Conservation (phyloP, 2,888 invertebrate genomes). For the Chloroclysta siterata region DNA sequence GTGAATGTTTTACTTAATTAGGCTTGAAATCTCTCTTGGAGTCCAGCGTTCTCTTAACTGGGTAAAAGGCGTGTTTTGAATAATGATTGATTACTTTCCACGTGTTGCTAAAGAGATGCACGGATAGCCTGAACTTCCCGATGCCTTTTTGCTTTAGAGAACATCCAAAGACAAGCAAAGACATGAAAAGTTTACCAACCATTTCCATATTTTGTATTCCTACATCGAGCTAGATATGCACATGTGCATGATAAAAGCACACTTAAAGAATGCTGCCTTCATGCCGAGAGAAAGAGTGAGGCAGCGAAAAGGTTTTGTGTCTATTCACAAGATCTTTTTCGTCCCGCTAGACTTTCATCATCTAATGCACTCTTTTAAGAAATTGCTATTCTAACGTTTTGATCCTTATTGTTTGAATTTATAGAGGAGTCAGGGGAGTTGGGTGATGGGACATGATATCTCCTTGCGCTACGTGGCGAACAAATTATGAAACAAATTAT, state of each 20-base stretch:
- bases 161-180: background rate
- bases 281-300: conserved; percentile 1
- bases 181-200: background rate
- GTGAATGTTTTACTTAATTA: conserved; percentile 54
- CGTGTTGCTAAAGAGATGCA: conserved; percentile 10
- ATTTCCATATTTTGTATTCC: too few species aligned
- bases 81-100: conserved; percentile 37
- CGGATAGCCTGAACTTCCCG: background rate
- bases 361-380: background rate
- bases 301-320: conserved; percentile 2
- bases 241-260: conserved; percentile 3
- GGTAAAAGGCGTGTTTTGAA: conserved; percentile 30
- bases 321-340: conserved; percentile 14
- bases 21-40: conserved; percentile 51
- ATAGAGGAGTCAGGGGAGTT: too few species aligned
- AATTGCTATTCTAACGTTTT: background rate
- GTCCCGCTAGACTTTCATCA: background rate
- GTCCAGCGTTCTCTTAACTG: conserved; percentile 31
- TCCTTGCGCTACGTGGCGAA: too few species aligned
- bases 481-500: too few species aligned
- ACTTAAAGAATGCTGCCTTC: background rate
- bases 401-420: background rate
- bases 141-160: background rate
- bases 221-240: background rate
- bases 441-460: too few species aligned